These are phyloP conservation scores for Trididemnum clinides DNA, from an alignment of 23 tunicate genomes.

Conservation along the genomic window DNA sequence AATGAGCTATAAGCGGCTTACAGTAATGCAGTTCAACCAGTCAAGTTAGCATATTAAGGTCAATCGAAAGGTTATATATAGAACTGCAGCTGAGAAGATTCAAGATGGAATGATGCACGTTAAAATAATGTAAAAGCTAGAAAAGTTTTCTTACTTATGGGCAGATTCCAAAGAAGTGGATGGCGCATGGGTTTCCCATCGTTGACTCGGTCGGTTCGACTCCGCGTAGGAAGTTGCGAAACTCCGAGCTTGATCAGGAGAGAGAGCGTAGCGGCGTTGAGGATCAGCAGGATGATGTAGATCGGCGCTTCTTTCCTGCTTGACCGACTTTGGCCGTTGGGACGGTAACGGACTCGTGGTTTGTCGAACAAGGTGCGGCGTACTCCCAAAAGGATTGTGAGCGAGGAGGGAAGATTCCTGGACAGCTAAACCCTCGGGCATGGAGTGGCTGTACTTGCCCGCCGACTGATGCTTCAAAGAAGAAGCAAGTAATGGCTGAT, in stretches of 20 bases:
- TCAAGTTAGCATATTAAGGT: too few relatives aligned
- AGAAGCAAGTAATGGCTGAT: background rate
- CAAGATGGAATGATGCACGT: too few relatives aligned
- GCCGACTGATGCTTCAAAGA: background rate
- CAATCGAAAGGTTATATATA: too few relatives aligned
- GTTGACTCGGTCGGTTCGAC: background rate
- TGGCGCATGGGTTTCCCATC: background rate
- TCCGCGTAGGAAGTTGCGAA: background rate
- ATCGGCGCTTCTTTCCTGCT: background rate
- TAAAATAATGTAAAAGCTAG: too few relatives aligned
- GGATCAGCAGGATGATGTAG: background rate
- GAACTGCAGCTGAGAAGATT: too few relatives aligned
- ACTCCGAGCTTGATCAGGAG: background rate
- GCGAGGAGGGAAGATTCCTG: background rate
- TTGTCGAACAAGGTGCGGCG: slow-evolving; percentile 10
- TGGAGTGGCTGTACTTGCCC: background rate
- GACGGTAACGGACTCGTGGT: background rate
- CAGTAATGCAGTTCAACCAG: too few relatives aligned
- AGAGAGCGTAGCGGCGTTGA: background rate
- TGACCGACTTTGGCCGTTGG: background rate
- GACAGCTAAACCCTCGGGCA: background rate
- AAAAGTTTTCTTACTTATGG: too few relatives aligned
- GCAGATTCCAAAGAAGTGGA: too few relatives aligned
- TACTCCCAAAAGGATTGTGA: background rate
- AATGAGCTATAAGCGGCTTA: too few relatives aligned